Conservation (phyloP, 2,113 vertebrate genomes). For the Leucopsar rothschildi region DNA sequence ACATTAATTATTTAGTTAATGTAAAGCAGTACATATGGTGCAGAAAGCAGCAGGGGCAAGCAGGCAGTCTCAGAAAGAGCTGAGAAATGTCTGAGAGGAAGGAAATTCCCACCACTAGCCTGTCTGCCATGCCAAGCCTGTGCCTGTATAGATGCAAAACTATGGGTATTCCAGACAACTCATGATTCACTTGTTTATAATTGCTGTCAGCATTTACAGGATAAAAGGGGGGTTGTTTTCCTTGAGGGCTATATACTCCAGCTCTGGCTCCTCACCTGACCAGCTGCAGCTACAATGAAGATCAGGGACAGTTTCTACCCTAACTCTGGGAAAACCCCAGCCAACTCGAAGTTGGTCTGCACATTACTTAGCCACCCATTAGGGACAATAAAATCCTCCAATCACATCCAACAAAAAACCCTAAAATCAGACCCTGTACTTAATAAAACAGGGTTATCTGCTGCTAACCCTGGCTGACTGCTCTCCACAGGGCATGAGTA, state of each 20-base stretch:
- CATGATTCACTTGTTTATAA: background rate
- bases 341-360: background rate
- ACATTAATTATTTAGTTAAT: background rate
- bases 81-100: background rate
- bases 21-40: background rate
- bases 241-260: background rate
- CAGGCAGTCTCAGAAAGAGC: background rate
- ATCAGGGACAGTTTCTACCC: background rate
- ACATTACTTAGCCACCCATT: background rate
- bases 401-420: background rate
- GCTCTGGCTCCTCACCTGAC: background rate
- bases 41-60: background rate
- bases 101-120: background rate
- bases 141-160: background rate
- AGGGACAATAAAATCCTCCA: background rate
- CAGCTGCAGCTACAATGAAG: background rate
- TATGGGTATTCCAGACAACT: background rate
- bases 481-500: background rate
- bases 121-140: background rate
- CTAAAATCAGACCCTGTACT: background rate
- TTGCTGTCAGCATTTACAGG: background rate
- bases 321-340: background rate
- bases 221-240: background rate
- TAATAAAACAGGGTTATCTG: background rate
- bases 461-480: constrained; percentile 22